A percentile compares a stretch with the other conserved stretches of the same genome.
Conservation (phyloP, 2,113 vertebrate species). For the Alethe diademata region DNA sequence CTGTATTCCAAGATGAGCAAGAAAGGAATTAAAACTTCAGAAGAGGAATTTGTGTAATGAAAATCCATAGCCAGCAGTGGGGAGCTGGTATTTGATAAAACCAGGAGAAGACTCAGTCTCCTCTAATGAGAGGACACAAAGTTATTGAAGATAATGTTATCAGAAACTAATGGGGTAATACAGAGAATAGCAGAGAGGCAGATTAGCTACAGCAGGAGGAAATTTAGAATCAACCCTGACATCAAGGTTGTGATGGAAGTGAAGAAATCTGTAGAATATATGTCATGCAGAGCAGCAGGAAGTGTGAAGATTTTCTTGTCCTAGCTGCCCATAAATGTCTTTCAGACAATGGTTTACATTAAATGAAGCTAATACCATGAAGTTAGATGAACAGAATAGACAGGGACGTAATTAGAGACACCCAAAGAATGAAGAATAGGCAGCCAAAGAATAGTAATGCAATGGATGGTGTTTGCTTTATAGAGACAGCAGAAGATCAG, state of each 20-base stretch:
- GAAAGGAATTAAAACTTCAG: not conserved
- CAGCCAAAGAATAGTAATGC: not conserved
- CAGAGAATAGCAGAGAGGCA: not conserved
- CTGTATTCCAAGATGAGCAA: not conserved
- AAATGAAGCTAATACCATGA: not conserved
- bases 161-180: not conserved
- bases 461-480: not conserved
- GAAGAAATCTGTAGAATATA: not conserved
- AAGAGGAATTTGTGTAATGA: not conserved
- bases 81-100: not conserved
- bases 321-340: not conserved
- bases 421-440: not conserved
- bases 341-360: not conserved
- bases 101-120: not conserved
- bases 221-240: not conserved
- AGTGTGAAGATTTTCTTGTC: not conserved
- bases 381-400: not conserved
- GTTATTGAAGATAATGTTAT: not conserved
- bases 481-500: not conserved
- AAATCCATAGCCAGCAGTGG: not conserved
- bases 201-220: not conserved
- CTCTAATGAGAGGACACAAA: not conserved
- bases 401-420: not conserved
- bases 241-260: not conserved
- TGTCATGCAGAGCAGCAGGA: not conserved